Evolutionary conservation across 2,888 invertebrate species (phyloP).

Genomic region (Odontocolon sp.): DNA sequence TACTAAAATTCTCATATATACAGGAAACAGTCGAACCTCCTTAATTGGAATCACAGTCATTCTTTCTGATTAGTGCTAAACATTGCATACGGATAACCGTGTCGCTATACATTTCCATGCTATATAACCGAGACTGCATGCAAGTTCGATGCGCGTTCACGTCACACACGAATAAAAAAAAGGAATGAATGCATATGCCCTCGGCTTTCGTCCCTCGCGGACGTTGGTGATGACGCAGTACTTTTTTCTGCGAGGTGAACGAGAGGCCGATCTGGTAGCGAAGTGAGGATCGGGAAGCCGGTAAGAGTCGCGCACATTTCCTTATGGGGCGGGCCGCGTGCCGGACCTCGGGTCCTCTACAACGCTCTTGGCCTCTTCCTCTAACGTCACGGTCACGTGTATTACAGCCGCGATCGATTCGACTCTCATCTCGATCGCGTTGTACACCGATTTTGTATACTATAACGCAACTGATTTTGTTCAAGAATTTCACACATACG

Average conservation of each 20-base stretch:
- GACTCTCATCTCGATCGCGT: constrained; percentile 2
- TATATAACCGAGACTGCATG: background rate
- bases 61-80: no score
- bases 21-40: no score
- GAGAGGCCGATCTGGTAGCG: no score
- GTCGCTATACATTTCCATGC: background rate
- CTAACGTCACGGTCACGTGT: constrained; percentile 66
- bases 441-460: background rate
- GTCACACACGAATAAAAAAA: constrained; percentile 10
- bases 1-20: no score
- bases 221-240: constrained; percentile 63
- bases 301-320: constrained; percentile 66
- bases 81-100: background rate
- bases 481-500: no score
- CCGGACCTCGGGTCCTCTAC: constrained; percentile 65
- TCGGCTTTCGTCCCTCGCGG: constrained; percentile 40
- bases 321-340: constrained; percentile 69
- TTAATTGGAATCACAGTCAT: no score
- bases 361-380: constrained; percentile 50
- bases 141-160: background rate
- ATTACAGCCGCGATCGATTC: constrained; percentile 4
- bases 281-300: no score
- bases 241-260: constrained; percentile 72
- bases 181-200: constrained; percentile 17
- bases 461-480: background rate